Percentiles rank a stretch among this genome's conserved stretches.
phyloP scores from a whole-genome alignment of 2,797 vertebrate species.

The Synaphobranchus kaupii region DNA sequence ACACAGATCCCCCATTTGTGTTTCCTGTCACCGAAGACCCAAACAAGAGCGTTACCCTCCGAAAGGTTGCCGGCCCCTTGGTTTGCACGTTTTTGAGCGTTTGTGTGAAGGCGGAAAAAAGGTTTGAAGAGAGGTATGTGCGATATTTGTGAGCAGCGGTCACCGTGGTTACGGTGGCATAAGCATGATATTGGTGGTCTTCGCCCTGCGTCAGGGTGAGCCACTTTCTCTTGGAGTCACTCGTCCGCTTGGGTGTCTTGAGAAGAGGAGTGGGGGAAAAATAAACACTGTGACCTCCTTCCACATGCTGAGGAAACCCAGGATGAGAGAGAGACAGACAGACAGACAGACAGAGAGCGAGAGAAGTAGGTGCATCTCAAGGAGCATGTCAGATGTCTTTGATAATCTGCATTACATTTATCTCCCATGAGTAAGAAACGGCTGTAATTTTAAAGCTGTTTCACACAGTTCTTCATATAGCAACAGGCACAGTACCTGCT shows the following conservation, averaged over 20 bases:
- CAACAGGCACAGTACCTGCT: neutral
- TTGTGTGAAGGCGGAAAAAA: slow-evolving; percentile 48
- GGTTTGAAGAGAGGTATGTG: slow-evolving; percentile 31
- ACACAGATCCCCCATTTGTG: neutral
- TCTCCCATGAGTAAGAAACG: neutral
- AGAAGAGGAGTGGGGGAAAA: slow-evolving; percentile 15
- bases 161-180: slow-evolving; percentile 41
- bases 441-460: neutral
- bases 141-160: neutral
- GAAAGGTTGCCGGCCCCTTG: slow-evolving; percentile 44
- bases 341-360: neutral
- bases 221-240: neutral
- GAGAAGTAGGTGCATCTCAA: slow-evolving; percentile 10
- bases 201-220: neutral
- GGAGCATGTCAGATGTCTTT: neutral
- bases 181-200: slow-evolving; percentile 46
- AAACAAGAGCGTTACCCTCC: slow-evolving; percentile 37
- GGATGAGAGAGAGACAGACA: slow-evolving; percentile 8
- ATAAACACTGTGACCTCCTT: slow-evolving; percentile 51
- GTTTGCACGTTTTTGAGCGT: slow-evolving; percentile 57
- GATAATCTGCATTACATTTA: neutral
- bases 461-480: neutral
- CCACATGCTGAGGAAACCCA: slow-evolving; percentile 46
- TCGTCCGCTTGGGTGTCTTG: neutral
- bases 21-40: slow-evolving; percentile 5